These are phyloP conservation scores for Aphelinus certus DNA, from an alignment of 1,140 invertebrate species.

Conservation along the genomic window DNA sequence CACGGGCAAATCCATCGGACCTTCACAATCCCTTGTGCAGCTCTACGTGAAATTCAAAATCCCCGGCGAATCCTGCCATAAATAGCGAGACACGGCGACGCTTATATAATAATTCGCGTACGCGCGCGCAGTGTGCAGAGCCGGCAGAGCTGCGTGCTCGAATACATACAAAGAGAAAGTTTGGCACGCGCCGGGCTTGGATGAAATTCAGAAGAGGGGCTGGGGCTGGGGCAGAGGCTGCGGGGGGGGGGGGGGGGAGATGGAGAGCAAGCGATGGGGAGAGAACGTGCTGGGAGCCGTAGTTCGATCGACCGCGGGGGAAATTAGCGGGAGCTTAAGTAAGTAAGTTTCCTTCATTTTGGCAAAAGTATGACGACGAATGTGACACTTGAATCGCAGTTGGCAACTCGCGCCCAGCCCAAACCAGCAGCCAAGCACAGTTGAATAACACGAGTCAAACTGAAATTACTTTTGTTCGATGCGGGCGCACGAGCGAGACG, in stretches of 20 bases:
- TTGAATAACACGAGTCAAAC: slow-evolving; percentile 6
- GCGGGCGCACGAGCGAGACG: too few species aligned
- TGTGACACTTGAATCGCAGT: slow-evolving; percentile 1
- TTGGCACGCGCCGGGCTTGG: too few species aligned
- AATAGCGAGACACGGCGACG: neutral
- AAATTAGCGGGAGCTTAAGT: neutral
- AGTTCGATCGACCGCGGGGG: neutral
- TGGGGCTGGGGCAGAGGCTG: too few species aligned
- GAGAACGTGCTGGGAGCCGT: too few species aligned
- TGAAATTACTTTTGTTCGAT: slow-evolving; percentile 21
- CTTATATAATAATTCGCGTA: too few species aligned
- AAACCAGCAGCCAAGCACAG: neutral
- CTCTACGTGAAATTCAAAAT: slow-evolving; percentile 3
- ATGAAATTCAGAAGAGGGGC: neutral
- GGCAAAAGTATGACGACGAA: neutral
- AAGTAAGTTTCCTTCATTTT: slow-evolving; percentile 1
- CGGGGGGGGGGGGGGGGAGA: too few species aligned
- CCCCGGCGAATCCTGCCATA: neutral
- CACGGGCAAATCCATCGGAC: slow-evolving; percentile 2
- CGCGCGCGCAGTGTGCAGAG: too few species aligned
- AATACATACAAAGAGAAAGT: too few species aligned
- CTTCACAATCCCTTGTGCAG: neutral
- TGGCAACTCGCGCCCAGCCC: neutral
- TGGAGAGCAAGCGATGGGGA: too few species aligned
- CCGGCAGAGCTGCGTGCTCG: too few species aligned